These are phyloP conservation scores for Apodemia hepburni DNA, from an alignment of 2,888 invertebrate species.

Conservation along the genomic window DNA sequence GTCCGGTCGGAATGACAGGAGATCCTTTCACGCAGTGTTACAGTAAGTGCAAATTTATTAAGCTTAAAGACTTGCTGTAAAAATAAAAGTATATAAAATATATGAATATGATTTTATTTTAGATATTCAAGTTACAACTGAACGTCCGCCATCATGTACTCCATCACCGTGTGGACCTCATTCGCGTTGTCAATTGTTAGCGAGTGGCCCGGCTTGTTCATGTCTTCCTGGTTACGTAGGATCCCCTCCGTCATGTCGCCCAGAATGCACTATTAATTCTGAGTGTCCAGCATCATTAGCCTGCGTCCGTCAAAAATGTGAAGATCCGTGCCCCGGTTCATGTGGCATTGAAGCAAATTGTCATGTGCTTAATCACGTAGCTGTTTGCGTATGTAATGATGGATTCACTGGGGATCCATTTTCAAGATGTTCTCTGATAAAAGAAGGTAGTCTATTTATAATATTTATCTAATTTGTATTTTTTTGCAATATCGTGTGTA, in stretches of 20 bases:
- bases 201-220: conserved; percentile 88
- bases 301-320: conserved; percentile 89
- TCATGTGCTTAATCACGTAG: conserved; percentile 88
- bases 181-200: conserved; percentile 87
- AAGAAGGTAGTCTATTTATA: conserved; percentile 50
- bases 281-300: conserved; percentile 89
- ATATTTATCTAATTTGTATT: not conserved
- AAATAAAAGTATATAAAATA: not conserved
- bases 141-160: conserved; percentile 86
- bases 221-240: conserved; percentile 89
- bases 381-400: conserved; percentile 88
- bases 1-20: conserved; percentile 90
- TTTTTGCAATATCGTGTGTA: not conserved
- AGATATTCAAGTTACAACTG: conserved; percentile 73
- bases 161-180: conserved; percentile 93
- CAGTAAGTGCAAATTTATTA: conserved; percentile 75
- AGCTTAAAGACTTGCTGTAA: not conserved
- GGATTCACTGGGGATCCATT: conserved; percentile 91
- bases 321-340: conserved; percentile 91
- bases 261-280: conserved; percentile 89
- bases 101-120: conserved; percentile 30
- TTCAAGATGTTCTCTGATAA: conserved; percentile 83
- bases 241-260: conserved; percentile 88
- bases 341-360: conserved; percentile 90
- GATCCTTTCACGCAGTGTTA: conserved; percentile 92